Conservation (phyloP, 2,888 invertebrate genomes). For the Drosophila neonasuta region DNA sequence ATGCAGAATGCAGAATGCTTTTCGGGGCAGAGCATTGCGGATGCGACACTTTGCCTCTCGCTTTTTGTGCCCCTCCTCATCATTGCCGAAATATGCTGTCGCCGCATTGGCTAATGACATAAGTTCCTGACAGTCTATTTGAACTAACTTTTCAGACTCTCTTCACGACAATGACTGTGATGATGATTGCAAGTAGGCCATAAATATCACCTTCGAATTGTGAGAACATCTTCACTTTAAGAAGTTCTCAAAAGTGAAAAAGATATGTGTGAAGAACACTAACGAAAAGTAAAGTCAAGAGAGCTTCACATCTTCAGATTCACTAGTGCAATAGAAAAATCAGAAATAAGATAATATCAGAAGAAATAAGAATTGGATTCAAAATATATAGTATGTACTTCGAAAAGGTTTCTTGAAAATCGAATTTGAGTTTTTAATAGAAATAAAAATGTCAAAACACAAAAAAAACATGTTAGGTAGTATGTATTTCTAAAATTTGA, state of each 20-base stretch:
- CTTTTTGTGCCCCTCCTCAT: constrained; percentile 25
- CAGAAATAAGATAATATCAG: too few species aligned
- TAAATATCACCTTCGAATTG: constrained; percentile 8
- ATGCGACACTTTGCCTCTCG: constrained; percentile 29
- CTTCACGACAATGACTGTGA: constrained; percentile 1
- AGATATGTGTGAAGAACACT: too few species aligned
- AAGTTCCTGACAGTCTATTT: constrained; percentile 37
- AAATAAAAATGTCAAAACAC: too few species aligned
- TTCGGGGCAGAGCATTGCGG: constrained; percentile 36
- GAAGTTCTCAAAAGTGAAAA: neutral
- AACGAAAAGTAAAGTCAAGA: neutral
- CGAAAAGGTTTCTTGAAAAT: too few species aligned
- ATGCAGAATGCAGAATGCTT: constrained; percentile 58
- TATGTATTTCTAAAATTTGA: too few species aligned
- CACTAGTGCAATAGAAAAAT: neutral
- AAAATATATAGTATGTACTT: too few species aligned
- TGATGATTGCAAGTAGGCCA: constrained; percentile 2
- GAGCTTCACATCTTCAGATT: too few species aligned
- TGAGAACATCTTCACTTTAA: neutral
- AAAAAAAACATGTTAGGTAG: too few species aligned
- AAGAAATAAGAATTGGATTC: too few species aligned
- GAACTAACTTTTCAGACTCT: constrained; percentile 19
- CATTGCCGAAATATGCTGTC: constrained; percentile 13
- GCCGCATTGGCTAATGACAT: constrained; percentile 46
- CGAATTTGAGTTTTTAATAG: too few species aligned